Conservation (phyloP, 2,113 vertebrate genomes). For the Alexandromys fortis region DNA sequence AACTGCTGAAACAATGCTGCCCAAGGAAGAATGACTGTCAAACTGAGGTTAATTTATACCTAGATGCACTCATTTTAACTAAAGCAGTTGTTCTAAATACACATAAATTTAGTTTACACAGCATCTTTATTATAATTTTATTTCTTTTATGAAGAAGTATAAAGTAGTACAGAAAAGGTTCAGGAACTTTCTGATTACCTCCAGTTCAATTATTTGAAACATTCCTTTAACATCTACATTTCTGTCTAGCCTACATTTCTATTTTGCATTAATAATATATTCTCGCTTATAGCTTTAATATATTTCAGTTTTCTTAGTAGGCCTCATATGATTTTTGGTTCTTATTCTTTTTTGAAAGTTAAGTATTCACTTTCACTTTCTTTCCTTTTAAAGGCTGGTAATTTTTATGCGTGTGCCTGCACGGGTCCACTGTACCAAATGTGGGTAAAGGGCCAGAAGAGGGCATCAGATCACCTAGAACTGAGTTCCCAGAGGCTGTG, state of each 20-base stretch:
- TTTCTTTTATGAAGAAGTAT: constrained; percentile 44
- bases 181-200: constrained; percentile 14
- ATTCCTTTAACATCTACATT: constrained; percentile 18
- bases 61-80: constrained; percentile 1
- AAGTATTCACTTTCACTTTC: constrained; percentile 38
- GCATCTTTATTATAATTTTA: constrained; percentile 44
- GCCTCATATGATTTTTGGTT: constrained; percentile 3
- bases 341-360: constrained; percentile 22
- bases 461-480: neutral
- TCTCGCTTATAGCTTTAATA: constrained; percentile 19
- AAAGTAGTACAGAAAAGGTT: constrained; percentile 40
- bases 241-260: neutral
- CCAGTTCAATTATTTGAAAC: constrained; percentile 18
- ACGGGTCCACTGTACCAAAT: neutral
- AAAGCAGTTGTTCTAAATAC: constrained; percentile 33
- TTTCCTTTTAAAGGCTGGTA: constrained; percentile 11
- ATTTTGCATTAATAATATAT: constrained; percentile 18
- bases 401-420: neutral
- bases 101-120: constrained; percentile 22
- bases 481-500: neutral
- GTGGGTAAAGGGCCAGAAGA: neutral
- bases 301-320: constrained; percentile 28
- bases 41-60: neutral
- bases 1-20: constrained; percentile 20
- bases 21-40: neutral